phyloP scores from a whole-genome alignment of 1,140 invertebrate species.

The Apolygus lucorum region DNA sequence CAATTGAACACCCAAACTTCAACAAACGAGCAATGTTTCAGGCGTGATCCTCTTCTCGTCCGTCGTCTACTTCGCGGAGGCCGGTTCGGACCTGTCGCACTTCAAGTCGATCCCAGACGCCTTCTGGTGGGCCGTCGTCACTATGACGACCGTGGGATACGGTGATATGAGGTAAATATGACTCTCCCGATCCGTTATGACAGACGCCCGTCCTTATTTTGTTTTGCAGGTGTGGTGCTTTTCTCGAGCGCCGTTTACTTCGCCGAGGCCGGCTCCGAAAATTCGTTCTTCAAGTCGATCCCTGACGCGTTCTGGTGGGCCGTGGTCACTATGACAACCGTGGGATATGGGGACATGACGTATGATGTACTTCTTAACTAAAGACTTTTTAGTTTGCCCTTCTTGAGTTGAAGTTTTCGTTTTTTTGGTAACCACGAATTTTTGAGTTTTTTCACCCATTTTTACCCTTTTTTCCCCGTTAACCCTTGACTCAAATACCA shows the following conservation, averaged over 20 bases:
- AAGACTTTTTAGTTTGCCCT: conserved; percentile 47
- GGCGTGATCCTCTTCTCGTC: conserved; percentile 99
- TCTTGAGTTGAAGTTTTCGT: not conserved
- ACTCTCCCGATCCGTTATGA: conserved; percentile 35
- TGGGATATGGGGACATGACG: conserved; percentile 99
- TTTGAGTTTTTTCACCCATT: too few relatives aligned
- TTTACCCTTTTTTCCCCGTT: too few relatives aligned
- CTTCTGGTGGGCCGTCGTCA: conserved; percentile 99
- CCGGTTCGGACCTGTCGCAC: conserved; percentile 93
- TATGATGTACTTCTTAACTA: conserved; percentile 65
- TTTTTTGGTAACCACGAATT: too few relatives aligned
- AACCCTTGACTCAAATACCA: too few relatives aligned
- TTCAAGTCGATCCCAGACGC: conserved; percentile 98
- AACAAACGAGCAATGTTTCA: conserved; percentile 48
- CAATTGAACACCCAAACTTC: too few relatives aligned
- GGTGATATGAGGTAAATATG: conserved; percentile 85
- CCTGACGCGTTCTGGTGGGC: conserved; percentile 96
- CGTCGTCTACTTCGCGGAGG: conserved; percentile 97
- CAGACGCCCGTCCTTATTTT: not conserved
- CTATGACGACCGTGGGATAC: conserved; percentile 97
- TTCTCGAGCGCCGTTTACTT: conserved; percentile 98
- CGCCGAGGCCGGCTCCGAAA: conserved; percentile 91
- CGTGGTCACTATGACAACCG: conserved; percentile 88
- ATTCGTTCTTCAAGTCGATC: conserved; percentile 95
- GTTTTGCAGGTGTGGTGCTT: conserved; percentile 84